phyloP scores from a whole-genome alignment of 2,113 vertebrate genomes.

The Tachysurus fulvidraco region DNA sequence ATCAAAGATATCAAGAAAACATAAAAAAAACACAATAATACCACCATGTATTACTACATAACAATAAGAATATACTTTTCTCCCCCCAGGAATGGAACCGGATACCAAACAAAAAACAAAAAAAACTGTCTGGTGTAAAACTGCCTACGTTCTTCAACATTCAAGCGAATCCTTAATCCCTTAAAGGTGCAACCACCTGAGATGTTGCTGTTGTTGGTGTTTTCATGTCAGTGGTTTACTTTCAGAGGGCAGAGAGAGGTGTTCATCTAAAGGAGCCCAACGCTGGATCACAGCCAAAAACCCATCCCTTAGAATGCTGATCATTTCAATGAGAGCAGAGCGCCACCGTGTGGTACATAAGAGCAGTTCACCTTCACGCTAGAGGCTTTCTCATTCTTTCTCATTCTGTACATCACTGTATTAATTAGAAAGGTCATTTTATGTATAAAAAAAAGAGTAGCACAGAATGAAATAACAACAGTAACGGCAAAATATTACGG shows the following conservation, averaged over 20 bases:
- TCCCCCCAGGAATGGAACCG: not conserved
- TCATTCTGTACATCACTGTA: not conserved
- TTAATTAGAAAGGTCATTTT: not conserved
- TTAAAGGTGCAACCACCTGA: not conserved
- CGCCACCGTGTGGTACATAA: conserved; percentile 54
- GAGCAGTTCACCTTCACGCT: not conserved
- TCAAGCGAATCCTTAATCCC: not conserved
- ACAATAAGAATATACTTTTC: not conserved
- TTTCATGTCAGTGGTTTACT: conserved; percentile 23
- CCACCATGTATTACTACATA: not conserved
- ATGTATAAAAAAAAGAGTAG: too few relatives aligned
- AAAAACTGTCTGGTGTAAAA: not conserved
- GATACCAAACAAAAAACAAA: not conserved
- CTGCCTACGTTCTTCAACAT: not conserved
- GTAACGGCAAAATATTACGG: not conserved
- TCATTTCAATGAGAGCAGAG: conserved; percentile 48
- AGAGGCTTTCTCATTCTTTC: not conserved
- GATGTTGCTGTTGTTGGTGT: not conserved
- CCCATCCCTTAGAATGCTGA: not conserved
- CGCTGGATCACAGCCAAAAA: conserved; percentile 1
- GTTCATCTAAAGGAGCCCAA: not conserved
- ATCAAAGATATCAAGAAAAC: not conserved
- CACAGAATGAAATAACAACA: not conserved
- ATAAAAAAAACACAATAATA: not conserved
- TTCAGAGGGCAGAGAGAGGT: not conserved